Base-by-base conservation (phyloP, 2,888 invertebrate species). In the Drosophila mulleri region DNA sequence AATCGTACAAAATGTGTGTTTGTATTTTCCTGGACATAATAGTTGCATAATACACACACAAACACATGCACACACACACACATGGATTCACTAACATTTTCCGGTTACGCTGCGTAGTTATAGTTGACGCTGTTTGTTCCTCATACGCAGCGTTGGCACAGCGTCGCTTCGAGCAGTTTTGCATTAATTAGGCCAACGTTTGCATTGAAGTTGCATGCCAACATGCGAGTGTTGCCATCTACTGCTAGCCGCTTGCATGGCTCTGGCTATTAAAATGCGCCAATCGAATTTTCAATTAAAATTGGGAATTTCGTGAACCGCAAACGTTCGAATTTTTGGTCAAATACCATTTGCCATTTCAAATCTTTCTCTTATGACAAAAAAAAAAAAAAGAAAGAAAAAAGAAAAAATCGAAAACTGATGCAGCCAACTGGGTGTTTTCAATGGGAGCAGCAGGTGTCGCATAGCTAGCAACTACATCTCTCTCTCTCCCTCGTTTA, bases 251-350 rank as follows among this genome's bases (percentile, higher is more conserved):
- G 62, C 20, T 35, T n/a, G 57, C 44, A 16, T 69, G 65, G 65
- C 52, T 62, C 26, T 41, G 78, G 54, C 71, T 70, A 78, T 81
- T 86, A 83, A 72, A 79, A 65, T 63, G 63, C 62, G 72, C 58
- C 74, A 79, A 88, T 84, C 78, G 79, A 83, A 77, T 86, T 86
- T 84, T 81, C 79, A 79, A 84, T 88, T 88, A 83, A 86, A 71
- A 58, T 35, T 54, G 42, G 26, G 52, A 44, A 69, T 62, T 78
- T 79, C 83, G 68, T 74, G 68, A 59, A 76, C 82, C 83, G 72
- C 81, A 66, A 68, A 59, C 48, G 37, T 68, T 61, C 69, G 66
- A 78, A 53, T 64, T 76, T 82, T 56, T 32, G 32, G 62, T 54
- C 50, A 67, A 75, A 78, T 73, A 54, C 29, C 57, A 66, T 79